These are phyloP conservation scores for Halcyon smyrnensis DNA, from an alignment of 2,797 vertebrate species.

Conservation along the genomic window DNA sequence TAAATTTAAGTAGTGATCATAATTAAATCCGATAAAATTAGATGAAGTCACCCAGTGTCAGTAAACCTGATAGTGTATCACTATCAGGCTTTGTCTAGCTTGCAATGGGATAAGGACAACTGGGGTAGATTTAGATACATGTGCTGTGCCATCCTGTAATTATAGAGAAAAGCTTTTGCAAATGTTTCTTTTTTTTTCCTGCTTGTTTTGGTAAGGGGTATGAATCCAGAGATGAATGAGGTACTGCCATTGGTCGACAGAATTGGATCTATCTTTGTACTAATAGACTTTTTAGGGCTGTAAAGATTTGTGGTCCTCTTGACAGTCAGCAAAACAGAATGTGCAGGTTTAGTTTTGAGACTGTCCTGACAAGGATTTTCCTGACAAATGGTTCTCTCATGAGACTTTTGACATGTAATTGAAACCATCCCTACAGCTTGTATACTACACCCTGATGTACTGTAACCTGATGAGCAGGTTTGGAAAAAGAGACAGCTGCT, in stretches of 20 bases:
- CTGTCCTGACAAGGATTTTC: not conserved
- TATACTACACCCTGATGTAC: not conserved
- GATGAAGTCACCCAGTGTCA: not conserved
- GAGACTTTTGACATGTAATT: slow-evolving; percentile 17
- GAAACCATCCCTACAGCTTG: not conserved
- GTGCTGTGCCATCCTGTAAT: not conserved
- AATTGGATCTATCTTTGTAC: not conserved
- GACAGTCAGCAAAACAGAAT: not conserved
- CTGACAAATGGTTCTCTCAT: not conserved
- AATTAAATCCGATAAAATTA: not conserved
- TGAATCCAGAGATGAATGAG: not conserved
- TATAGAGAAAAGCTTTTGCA: not conserved
- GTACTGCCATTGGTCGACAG: not conserved
- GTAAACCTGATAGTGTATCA: not conserved
- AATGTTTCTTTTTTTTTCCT: not conserved
- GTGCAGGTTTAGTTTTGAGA: not conserved
- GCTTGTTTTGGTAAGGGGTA: not conserved
- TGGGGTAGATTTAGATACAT: not conserved
- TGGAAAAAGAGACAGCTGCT: slow-evolving; percentile 36
- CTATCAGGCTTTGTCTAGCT: not conserved
- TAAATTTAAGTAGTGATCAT: not conserved
- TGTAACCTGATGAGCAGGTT: not conserved
- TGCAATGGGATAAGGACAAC: not conserved
- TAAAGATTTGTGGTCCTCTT: not conserved
- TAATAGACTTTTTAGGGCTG: not conserved